These are phyloP conservation scores for Pao palembangensis DNA, from an alignment of 2,113 vertebrate genomes.

Conservation along the genomic window DNA sequence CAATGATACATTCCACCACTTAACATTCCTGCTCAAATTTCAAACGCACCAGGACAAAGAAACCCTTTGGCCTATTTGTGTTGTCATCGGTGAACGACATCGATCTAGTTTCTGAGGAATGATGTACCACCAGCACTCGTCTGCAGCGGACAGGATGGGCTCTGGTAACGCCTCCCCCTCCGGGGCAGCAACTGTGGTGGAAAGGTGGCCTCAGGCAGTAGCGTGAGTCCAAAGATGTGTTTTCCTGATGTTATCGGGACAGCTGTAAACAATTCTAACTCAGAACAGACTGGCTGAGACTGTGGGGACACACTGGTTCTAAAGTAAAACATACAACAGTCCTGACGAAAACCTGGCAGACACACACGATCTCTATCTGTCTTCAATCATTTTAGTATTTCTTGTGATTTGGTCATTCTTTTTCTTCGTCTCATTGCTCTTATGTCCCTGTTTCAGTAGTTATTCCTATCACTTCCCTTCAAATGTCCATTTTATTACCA, in stretches of 20 bases:
- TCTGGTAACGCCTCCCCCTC: constrained; percentile 43
- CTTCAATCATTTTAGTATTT: not conserved
- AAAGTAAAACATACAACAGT: constrained; percentile 21
- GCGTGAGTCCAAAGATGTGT: constrained; percentile 67
- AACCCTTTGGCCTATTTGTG: constrained; percentile 1
- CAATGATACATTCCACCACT: not conserved
- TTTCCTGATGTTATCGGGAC: constrained; percentile 67
- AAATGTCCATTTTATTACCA: too few relatives aligned
- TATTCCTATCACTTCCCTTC: constrained; percentile 12
- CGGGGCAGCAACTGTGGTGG: constrained; percentile 15
- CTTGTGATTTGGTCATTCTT: not conserved
- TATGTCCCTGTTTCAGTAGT: constrained; percentile 29
- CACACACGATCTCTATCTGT: not conserved
- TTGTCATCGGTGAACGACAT: constrained; percentile 23
- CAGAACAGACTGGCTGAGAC: constrained; percentile 40
- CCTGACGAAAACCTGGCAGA: not conserved
- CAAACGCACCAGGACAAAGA: not conserved
- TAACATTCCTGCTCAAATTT: not conserved
- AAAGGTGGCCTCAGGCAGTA: constrained; percentile 47
- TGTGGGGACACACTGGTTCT: constrained; percentile 24
- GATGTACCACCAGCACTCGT: constrained; percentile 28
- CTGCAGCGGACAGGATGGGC: not conserved
- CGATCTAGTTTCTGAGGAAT: constrained; percentile 19
- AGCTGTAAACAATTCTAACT: constrained; percentile 63
- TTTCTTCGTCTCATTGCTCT: constrained; percentile 6